Percentiles rank a stretch among this genome's conserved stretches.
Evolutionary conservation across 2,113 vertebrate species (phyloP).

Genomic region (Heterochromis multidens): DNA sequence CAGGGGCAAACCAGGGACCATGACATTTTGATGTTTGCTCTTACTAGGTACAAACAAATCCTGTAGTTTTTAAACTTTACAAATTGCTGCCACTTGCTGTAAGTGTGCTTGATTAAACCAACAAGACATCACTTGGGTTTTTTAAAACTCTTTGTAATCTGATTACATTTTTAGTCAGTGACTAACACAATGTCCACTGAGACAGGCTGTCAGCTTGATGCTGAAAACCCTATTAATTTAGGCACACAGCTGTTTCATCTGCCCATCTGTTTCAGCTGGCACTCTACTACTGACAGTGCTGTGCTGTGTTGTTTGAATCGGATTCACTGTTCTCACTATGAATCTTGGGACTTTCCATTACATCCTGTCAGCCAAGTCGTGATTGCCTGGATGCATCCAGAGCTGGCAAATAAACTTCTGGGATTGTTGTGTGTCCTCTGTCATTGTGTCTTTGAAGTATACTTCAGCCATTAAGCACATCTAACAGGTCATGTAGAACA

Average conservation of each 20-base stretch:
- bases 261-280: slow-evolving; percentile 54
- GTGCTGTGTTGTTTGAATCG: slow-evolving; percentile 1
- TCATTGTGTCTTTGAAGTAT: slow-evolving; percentile 28
- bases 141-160: slow-evolving; percentile 21
- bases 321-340: slow-evolving; percentile 14
- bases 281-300: not conserved
- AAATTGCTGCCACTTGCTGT: too few species aligned
- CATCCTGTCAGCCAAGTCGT: not conserved
- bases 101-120: not conserved
- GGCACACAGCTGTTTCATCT: slow-evolving; percentile 48
- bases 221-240: slow-evolving; percentile 47
- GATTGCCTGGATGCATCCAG: slow-evolving; percentile 14
- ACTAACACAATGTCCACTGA: slow-evolving; percentile 26
- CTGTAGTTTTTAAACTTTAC: too few species aligned
- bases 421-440: slow-evolving; percentile 15
- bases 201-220: slow-evolving; percentile 40
- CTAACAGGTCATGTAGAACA: not conserved
- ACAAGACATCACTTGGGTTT: not conserved
- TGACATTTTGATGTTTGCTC: not conserved
- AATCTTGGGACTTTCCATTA: slow-evolving; percentile 26
- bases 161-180: slow-evolving; percentile 24
- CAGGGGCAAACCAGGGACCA: not conserved
- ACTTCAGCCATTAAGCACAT: not conserved
- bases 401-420: slow-evolving; percentile 18
- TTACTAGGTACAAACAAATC: not conserved